Conservation (phyloP, 2,113 vertebrate genomes). For the Lamprologus speciosus region DNA sequence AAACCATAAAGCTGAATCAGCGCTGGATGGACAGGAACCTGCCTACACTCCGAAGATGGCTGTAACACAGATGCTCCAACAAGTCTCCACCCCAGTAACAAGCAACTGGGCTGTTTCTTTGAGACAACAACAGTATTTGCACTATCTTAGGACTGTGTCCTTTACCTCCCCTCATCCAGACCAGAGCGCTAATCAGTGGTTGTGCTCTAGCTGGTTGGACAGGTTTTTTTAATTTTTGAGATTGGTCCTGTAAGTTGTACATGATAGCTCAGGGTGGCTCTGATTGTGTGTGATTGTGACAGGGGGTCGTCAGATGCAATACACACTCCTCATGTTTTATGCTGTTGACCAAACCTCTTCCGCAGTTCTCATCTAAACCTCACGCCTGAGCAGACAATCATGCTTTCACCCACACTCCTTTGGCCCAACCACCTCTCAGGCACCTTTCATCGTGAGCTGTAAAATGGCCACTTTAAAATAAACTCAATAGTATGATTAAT, state of each 20-base stretch:
- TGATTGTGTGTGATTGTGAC: slow-evolving; percentile 34
- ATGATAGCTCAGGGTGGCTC: slow-evolving; percentile 82
- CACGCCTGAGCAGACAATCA: slow-evolving; percentile 45
- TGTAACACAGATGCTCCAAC: slow-evolving; percentile 57
- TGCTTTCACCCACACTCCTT: neutral
- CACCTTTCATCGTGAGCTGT: neutral
- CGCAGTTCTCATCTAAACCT: slow-evolving; percentile 11
- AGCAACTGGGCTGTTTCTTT: neutral
- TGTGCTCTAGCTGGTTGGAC: neutral
- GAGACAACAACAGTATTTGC: slow-evolving; percentile 72
- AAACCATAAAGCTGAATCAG: slow-evolving; percentile 85
- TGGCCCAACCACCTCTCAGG: neutral
- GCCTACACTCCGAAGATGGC: slow-evolving; percentile 54
- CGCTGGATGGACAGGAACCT: slow-evolving; percentile 86
- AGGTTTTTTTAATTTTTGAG: slow-evolving; percentile 16
- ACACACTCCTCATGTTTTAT: slow-evolving; percentile 42
- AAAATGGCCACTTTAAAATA: neutral
- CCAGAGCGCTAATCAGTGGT: neutral
- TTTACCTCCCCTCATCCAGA: slow-evolving; percentile 23
- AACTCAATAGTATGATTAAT: neutral
- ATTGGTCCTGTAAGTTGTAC: slow-evolving; percentile 17
- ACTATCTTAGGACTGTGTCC: slow-evolving; percentile 69
- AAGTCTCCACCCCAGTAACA: neutral
- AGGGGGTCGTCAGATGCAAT: slow-evolving; percentile 8
- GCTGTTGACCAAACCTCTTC: slow-evolving; percentile 59